phyloP scores from a whole-genome alignment of 2,888 invertebrate species.

The Ceramica pisi region DNA sequence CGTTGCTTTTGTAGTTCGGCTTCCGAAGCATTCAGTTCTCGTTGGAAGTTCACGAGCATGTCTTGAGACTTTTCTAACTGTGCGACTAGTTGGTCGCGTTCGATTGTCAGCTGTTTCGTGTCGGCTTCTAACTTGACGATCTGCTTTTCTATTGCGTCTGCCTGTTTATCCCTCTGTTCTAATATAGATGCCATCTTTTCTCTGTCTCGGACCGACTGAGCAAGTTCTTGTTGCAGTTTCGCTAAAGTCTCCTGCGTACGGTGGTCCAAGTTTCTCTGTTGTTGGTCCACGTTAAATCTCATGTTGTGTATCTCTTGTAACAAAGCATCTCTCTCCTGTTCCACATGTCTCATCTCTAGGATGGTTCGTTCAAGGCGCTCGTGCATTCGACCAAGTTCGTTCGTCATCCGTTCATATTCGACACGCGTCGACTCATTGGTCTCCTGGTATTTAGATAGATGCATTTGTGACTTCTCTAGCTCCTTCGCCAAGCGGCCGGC shows the following conservation, averaged over 20 bases:
- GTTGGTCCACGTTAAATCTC: constrained; percentile 92
- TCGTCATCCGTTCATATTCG: constrained; percentile 96
- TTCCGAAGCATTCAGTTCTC: constrained; percentile 96
- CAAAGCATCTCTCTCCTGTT: constrained; percentile 94
- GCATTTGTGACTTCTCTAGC: constrained; percentile 96
- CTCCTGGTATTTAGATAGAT: constrained; percentile 95
- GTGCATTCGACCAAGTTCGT: constrained; percentile 95
- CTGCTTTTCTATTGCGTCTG: constrained; percentile 96
- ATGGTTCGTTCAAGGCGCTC: constrained; percentile 94
- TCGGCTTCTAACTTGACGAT: constrained; percentile 96
- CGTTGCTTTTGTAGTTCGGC: constrained; percentile 95
- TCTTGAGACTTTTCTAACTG: constrained; percentile 98
- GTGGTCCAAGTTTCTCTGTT: constrained; percentile 92
- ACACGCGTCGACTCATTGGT: constrained; percentile 95
- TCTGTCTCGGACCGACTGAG: constrained; percentile 93
- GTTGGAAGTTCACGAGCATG: constrained; percentile 98
- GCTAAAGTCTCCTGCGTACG: constrained; percentile 93
- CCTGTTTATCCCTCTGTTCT: constrained; percentile 95
- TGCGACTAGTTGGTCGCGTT: constrained; percentile 96
- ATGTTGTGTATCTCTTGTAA: constrained; percentile 93
- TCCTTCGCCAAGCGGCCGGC: constrained; percentile 96
- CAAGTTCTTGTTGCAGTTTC: constrained; percentile 94
- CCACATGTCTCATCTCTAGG: constrained; percentile 92
- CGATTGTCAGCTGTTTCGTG: constrained; percentile 95
- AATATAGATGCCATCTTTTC: constrained; percentile 95